Base-by-base conservation (phyloP, 2,113 vertebrate genomes). In the Solenodon paradoxus region DNA sequence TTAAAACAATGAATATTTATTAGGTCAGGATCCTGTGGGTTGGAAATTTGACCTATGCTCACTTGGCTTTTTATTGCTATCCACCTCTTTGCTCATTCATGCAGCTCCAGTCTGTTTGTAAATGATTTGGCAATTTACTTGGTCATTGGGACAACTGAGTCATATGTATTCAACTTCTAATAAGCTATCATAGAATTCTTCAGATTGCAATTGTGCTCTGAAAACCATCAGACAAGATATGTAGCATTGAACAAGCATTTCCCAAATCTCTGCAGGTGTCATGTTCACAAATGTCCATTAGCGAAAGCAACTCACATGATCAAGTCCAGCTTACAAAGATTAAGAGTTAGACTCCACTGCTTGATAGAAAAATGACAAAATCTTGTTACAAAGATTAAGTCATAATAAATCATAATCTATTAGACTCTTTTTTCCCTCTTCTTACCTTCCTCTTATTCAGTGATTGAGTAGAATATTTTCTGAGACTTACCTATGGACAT, bases 401-500 rank as follows among this genome's bases (percentile, higher is more conserved):
- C 17, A 8, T 45, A 55, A 35, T 35, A 49, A 75, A 79, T 35
- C 35, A 89, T 12, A 28, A 28, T 53, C 32, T 57, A 35, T 74
- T 88, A 53, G 75, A 71, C 28, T 28, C 4, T 84, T 19, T 40
- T 49, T 38, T 7, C 28, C 15, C 3, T 53, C 22, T 40, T 77
- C 69, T 66, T 3, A 35, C 32, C 7, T 38, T 92, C 15, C 22
- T 0, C 4, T 85, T 92, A 11, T 24, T 72, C 85, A 35, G 4
- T 35, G 20, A 77, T 59, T 84, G 38, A 30, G 3, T 71, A 19
- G 16, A 84, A 95, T 79, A 81, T 20, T 9, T 90, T 47, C 40
- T 91, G 53, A 92, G 4, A 55, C 4, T 90, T 68, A 26, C 51
- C 12, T 57, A 71, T 94, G 30, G 87, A 88, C 30, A 79, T n/a